Conservation (phyloP, 2,113 vertebrate species). For the Ptychochromis oligacanthus region DNA sequence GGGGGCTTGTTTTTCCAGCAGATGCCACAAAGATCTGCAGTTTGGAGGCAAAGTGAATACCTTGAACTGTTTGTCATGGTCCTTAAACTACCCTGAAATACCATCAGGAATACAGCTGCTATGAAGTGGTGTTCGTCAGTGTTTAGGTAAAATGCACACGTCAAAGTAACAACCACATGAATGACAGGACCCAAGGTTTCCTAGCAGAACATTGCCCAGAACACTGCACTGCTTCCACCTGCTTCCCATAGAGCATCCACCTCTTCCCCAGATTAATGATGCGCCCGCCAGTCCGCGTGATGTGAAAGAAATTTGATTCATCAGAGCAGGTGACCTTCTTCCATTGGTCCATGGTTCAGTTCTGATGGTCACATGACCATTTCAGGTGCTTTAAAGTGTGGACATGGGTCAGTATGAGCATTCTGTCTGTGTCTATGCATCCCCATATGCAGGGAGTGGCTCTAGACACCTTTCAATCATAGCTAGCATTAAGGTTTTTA, state of each 20-base stretch:
- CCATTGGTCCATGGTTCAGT: not conserved
- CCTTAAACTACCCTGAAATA: rapidly evolving
- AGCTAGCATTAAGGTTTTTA: not conserved
- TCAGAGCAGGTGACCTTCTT: not conserved
- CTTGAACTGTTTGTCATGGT: not conserved
- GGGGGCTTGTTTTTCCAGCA: not conserved
- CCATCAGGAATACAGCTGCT: not conserved
- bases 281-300: rapidly evolving
- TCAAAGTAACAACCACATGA: too few species aligned
- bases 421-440: not conserved
- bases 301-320: not conserved
- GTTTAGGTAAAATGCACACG: too few species aligned
- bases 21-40: not conserved
- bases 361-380: rapidly evolving
- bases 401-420: not conserved
- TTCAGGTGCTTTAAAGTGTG: not conserved
- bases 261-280: not conserved
- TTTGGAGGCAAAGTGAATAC: not conserved
- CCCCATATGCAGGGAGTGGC: not conserved
- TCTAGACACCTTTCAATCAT: not conserved
- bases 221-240: not conserved
- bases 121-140: not conserved
- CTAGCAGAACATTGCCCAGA: too few species aligned
- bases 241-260: not conserved
- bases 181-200: too few species aligned